Percentiles rank a stretch among this genome's conserved stretches.
phyloP scores from a whole-genome alignment of 2,113 vertebrate genomes.

The Connochaetes taurinus region DNA sequence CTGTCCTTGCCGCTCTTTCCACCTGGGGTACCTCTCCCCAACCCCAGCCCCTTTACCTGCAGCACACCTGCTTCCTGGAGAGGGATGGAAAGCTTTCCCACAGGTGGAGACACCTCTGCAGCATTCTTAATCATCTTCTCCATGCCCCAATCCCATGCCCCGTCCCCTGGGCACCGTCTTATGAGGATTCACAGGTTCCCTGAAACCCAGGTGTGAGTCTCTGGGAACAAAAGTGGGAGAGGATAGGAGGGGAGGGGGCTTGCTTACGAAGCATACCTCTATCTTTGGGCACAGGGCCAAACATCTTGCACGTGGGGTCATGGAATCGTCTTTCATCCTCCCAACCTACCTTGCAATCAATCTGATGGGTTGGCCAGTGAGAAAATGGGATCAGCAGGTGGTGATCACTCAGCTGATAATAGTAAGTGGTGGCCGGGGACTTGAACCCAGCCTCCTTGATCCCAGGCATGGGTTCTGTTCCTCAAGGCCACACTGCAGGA shows the following conservation, averaged over 20 bases:
- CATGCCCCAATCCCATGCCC: not conserved
- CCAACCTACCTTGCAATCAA: not conserved
- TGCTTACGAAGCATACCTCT: not conserved
- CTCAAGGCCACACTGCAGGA: not conserved
- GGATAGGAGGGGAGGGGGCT: fast-evolving
- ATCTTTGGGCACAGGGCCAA: not conserved
- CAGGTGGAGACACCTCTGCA: no score
- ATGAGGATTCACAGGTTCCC: no score
- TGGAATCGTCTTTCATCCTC: not conserved
- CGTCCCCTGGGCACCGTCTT: fast-evolving
- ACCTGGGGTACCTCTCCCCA: not conserved
- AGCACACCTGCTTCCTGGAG: not conserved
- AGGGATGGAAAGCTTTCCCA: no score
- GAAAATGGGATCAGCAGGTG: not conserved
- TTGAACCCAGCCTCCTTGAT: not conserved
- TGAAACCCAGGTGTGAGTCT: not conserved
- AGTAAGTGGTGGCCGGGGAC: not conserved
- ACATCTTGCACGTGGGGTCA: fast-evolving
- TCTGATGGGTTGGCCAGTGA: no score
- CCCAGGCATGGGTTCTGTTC: not conserved
- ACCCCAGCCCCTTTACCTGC: not conserved
- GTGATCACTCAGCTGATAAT: not conserved
- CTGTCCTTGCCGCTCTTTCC: fast-evolving
- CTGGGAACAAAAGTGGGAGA: not conserved
- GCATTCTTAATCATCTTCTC: not conserved